Conservation (phyloP, 2,113 vertebrate species). For the Antechinus stuartii region DNA sequence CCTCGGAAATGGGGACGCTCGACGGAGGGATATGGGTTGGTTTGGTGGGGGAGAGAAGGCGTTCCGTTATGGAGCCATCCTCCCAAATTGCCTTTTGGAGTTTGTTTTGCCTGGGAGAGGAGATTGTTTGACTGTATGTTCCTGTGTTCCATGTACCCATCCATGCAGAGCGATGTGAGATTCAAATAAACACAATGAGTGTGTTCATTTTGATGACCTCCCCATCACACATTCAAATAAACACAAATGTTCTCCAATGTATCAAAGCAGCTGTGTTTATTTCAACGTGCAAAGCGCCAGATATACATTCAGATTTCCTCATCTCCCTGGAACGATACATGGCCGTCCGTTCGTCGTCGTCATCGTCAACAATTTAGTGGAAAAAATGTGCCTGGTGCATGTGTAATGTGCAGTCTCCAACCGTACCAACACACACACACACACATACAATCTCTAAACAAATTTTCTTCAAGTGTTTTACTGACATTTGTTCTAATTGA, state of each 20-base stretch:
- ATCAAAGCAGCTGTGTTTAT: conserved; percentile 83
- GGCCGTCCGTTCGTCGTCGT: conserved; percentile 63
- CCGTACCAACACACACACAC: conserved; percentile 55
- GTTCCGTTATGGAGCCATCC: background rate
- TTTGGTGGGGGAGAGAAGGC: background rate
- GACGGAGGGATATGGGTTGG: background rate
- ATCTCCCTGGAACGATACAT: conserved; percentile 71
- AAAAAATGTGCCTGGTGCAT: conserved; percentile 78
- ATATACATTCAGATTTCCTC: conserved; percentile 79
- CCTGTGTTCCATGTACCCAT: conserved; percentile 77
- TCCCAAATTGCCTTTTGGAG: conserved; percentile 67
- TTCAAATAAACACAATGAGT: conserved; percentile 81
- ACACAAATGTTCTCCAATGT: conserved; percentile 83
- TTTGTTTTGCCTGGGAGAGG: conserved; percentile 72
- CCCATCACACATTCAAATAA: conserved; percentile 83
- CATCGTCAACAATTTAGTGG: conserved; percentile 76
- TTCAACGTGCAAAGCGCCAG: conserved; percentile 79
- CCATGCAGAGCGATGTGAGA: conserved; percentile 78
- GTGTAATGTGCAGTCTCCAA: conserved; percentile 80
- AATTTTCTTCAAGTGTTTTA: conserved; percentile 81
- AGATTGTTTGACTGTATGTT: conserved; percentile 78
- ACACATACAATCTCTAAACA: conserved; percentile 79
- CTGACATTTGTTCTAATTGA: conserved; percentile 81
- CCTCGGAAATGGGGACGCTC: background rate
- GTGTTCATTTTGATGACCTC: conserved; percentile 80